Conservation (phyloP, 1,140 invertebrate genomes). For the Philopotamus ludificatus region DNA sequence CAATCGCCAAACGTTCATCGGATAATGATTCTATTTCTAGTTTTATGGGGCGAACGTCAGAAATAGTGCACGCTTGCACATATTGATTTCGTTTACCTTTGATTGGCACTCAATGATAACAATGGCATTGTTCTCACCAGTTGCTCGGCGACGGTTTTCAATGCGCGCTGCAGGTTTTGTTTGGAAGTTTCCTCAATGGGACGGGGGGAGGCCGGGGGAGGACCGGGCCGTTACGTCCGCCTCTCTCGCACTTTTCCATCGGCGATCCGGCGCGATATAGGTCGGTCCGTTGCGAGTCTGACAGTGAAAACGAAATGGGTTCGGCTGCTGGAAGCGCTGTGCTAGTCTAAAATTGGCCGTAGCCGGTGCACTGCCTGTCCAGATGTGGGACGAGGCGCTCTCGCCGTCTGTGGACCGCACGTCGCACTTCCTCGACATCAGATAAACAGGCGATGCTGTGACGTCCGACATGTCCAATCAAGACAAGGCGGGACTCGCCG, state of each 20-base stretch:
- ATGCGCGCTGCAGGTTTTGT: not conserved
- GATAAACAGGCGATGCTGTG: too few species aligned
- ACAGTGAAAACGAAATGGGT: conserved; percentile 13
- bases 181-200: not conserved
- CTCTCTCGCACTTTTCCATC: not conserved
- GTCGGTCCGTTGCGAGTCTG: conserved; percentile 1
- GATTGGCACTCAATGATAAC: not conserved
- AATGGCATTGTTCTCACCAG: conserved; percentile 1
- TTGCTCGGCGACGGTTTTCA: not conserved
- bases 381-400: conserved; percentile 11
- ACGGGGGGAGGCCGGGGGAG: not conserved
- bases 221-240: not conserved
- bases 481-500: conserved; percentile 24
- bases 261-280: conserved; percentile 6
- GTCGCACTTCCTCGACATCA: too few species aligned
- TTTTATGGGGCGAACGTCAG: not conserved
- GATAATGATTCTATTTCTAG: not conserved
- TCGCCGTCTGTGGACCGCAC: not conserved
- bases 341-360: conserved; percentile 12
- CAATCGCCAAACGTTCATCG: too few species aligned
- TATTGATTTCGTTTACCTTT: conserved; percentile 1
- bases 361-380: conserved; percentile 1
- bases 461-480: conserved; percentile 29
- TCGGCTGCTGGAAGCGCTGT: conserved; percentile 6
- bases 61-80: not conserved